Percentiles rank a stretch among this genome's conserved stretches.
These are phyloP conservation scores for Nomada ruficornis DNA, from an alignment of 2,888 invertebrate species.

Conservation along the genomic window DNA sequence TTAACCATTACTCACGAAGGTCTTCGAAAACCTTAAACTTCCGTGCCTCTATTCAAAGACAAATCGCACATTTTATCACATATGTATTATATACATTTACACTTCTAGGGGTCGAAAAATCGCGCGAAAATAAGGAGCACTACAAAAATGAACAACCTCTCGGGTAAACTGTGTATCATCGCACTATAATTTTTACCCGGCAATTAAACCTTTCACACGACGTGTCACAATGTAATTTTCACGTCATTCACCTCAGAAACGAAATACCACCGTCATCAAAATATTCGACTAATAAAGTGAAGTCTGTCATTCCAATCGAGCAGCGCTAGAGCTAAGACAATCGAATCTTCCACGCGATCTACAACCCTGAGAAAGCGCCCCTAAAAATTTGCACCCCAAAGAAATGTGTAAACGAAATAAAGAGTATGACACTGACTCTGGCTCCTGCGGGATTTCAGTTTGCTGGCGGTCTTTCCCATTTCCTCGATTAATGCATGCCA, in stretches of 20 bases:
- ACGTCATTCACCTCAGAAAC: not conserved
- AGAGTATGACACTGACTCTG: conserved; percentile 76
- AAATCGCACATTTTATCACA: not conserved
- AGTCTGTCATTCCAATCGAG: too few relatives aligned
- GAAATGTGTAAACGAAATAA: not conserved
- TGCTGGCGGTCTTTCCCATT: conserved; percentile 81
- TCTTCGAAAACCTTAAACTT: too few relatives aligned
- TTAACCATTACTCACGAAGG: too few relatives aligned
- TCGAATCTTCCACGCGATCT: not conserved
- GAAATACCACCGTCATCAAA: too few relatives aligned
- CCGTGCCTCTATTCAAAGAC: too few relatives aligned
- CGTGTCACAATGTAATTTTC: too few relatives aligned
- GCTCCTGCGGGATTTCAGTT: conserved; percentile 77
- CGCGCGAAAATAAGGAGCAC: too few relatives aligned
- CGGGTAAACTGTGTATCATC: too few relatives aligned
- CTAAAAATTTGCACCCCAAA: not conserved
- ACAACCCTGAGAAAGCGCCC: not conserved
- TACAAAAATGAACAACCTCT: too few relatives aligned
- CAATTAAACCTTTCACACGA: too few relatives aligned
- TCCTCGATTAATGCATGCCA: conserved; percentile 65
- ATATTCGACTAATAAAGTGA: too few relatives aligned
- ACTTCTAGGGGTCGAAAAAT: not conserved
- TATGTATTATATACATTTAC: not conserved
- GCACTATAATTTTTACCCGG: too few relatives aligned
- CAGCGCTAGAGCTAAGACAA: not conserved